Conservation (phyloP, 2,797 vertebrate genomes). For the Cuniculus paca region DNA sequence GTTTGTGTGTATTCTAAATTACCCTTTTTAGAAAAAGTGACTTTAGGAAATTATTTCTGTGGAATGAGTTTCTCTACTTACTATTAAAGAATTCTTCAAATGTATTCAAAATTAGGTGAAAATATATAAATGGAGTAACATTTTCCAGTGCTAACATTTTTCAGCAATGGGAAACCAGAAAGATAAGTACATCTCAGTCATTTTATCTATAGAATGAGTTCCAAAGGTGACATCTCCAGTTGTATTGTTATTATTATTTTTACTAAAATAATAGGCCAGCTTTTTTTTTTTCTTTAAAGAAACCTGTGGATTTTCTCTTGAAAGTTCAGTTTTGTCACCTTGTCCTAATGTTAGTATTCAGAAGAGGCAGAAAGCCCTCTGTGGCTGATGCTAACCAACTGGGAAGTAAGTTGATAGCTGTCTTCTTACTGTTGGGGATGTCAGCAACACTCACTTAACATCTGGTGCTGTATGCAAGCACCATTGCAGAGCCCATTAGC, state of each 20-base stretch:
- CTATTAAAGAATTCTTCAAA: neutral
- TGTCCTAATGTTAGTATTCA: neutral
- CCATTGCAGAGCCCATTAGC: neutral
- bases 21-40: constrained; percentile 35
- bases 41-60: constrained; percentile 58
- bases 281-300: neutral
- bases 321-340: neutral
- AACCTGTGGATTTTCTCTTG: neutral
- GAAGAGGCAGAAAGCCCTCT: constrained; percentile 69
- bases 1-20: constrained; percentile 52
- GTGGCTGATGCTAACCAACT: constrained; percentile 71
- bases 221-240: neutral
- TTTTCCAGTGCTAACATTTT: neutral
- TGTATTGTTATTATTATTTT: neutral
- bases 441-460: constrained; percentile 51
- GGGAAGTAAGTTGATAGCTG: constrained; percentile 71
- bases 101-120: neutral
- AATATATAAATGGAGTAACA: constrained; percentile 32
- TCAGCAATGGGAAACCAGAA: constrained; percentile 9
- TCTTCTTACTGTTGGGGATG: constrained; percentile 68
- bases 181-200: neutral
- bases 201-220: rapidly evolving
- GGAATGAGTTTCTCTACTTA: constrained; percentile 5
- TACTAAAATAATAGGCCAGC: neutral
- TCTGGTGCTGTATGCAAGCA: constrained; percentile 52